These are phyloP conservation scores for Drosophila pachea DNA, from an alignment of 1,140 invertebrate species.

Conservation along the genomic window DNA sequence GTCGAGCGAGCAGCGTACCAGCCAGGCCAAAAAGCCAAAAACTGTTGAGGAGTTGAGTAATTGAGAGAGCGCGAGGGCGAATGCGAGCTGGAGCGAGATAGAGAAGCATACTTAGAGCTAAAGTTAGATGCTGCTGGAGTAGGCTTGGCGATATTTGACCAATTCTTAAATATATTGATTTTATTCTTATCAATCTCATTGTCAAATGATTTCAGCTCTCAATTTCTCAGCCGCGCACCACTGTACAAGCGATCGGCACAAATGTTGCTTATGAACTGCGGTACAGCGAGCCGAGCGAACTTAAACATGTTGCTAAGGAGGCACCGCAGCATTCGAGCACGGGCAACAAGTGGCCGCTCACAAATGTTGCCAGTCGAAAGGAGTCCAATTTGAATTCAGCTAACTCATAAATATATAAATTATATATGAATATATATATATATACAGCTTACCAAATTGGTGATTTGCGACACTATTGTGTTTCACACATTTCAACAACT, in stretches of 20 bases:
- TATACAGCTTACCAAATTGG: not conserved
- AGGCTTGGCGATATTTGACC: too few species aligned
- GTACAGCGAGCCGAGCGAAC: constrained; percentile 1
- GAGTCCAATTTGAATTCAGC: not conserved
- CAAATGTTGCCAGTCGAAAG: constrained; percentile 21
- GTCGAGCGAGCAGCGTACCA: constrained; percentile 12
- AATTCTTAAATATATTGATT: too few species aligned
- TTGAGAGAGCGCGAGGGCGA: too few species aligned
- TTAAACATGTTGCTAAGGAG: constrained; percentile 34
- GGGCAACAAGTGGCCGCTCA: constrained; percentile 57
- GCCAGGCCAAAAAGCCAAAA: not conserved
- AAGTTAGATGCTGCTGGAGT: too few species aligned
- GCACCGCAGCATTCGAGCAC: constrained; percentile 41
- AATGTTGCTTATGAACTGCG: constrained; percentile 14
- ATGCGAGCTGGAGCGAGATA: too few species aligned
- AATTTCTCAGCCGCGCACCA: not conserved
- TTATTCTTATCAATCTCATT: too few species aligned
- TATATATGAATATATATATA: not conserved
- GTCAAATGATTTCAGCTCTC: too few species aligned
- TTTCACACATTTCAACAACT: not conserved
- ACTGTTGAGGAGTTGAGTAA: too few species aligned
- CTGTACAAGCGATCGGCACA: constrained; percentile 29
- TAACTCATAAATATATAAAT: constrained; percentile 23
- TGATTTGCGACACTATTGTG: not conserved
- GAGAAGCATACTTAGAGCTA: too few species aligned